Conservation (phyloP, 2,888 invertebrate species). For the Drosophila fulvimacula region DNA sequence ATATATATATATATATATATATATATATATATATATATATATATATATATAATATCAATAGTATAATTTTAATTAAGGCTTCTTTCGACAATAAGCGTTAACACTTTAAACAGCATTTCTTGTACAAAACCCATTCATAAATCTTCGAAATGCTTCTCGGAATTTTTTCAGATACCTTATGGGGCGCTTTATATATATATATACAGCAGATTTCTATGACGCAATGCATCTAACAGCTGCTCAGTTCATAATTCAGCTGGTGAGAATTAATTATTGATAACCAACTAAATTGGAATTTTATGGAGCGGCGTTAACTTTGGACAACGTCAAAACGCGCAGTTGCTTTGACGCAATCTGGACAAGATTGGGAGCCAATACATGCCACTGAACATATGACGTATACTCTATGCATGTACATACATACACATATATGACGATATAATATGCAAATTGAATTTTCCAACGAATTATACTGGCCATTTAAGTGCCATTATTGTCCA, state of each 20-base stretch:
- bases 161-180: too few species aligned
- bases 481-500: conserved; percentile 70
- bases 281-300: conserved; percentile 36
- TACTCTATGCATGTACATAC: not conserved
- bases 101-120: too few species aligned
- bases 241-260: not conserved
- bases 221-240: not conserved
- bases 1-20: too few species aligned
- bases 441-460: conserved; percentile 58
- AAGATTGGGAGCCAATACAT: conserved; percentile 30
- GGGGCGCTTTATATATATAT: too few species aligned
- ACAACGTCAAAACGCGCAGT: conserved; percentile 35
- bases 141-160: too few species aligned
- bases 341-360: conserved; percentile 53
- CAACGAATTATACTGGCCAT: conserved; percentile 68
- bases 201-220: not conserved
- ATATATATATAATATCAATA: too few species aligned
- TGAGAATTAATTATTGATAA: conserved; percentile 28
- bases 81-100: too few species aligned
- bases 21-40: too few species aligned
- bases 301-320: conserved; percentile 18
- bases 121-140: too few species aligned
- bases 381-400: conserved; percentile 26
- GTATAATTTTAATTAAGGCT: too few species aligned
- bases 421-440: conserved; percentile 8